Percentiles rank a stretch among this genome's conserved stretches.
Evolutionary conservation across 2,888 invertebrate species (phyloP).

Genomic region (Melanostoma scalare): DNA sequence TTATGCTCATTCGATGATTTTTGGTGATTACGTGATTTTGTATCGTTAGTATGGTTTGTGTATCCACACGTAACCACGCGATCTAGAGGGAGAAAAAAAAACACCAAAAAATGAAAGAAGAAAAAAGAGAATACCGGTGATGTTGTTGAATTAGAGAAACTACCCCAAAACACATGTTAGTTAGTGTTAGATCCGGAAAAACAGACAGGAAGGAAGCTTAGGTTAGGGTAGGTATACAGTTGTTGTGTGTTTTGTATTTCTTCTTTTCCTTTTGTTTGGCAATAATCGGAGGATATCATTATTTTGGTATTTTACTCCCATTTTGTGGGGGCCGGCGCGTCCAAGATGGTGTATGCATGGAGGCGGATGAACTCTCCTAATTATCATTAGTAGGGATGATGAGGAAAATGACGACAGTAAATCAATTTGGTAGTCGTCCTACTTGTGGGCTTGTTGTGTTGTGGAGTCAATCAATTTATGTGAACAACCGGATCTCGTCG

Average conservation of each 20-base stretch:
- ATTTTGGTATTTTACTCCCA: constrained; percentile 68
- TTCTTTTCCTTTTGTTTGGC: constrained; percentile 53
- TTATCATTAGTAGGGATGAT: constrained; percentile 65
- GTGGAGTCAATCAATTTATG: constrained; percentile 68
- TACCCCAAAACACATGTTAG: constrained; percentile 68
- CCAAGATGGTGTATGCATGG: constrained; percentile 32
- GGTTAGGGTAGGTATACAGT: constrained; percentile 45
- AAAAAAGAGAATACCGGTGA: constrained; percentile 43
- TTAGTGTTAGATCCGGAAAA: constrained; percentile 64
- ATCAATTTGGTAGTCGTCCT: constrained; percentile 65
- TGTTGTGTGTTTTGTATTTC: constrained; percentile 24
- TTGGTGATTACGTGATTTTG: constrained; percentile 95
- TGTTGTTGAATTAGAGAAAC: constrained; percentile 69
- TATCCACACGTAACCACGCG: constrained; percentile 94
- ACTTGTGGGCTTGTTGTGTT: constrained; percentile 34
- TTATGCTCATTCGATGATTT: constrained; percentile 92
- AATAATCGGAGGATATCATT: constrained; percentile 72
- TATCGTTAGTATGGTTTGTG: constrained; percentile 94
- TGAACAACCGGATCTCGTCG: constrained; percentile 57
- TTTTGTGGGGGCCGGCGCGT: constrained; percentile 27
- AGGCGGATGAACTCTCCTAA: constrained; percentile 67
- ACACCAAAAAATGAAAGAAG: constrained; percentile 17
- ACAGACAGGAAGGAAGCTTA: constrained; percentile 66
- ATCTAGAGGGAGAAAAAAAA: constrained; percentile 84
- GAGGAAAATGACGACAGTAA: constrained; percentile 65